Conservation (phyloP, 2,888 invertebrate genomes). For the Acanthosepion pharaonis region DNA sequence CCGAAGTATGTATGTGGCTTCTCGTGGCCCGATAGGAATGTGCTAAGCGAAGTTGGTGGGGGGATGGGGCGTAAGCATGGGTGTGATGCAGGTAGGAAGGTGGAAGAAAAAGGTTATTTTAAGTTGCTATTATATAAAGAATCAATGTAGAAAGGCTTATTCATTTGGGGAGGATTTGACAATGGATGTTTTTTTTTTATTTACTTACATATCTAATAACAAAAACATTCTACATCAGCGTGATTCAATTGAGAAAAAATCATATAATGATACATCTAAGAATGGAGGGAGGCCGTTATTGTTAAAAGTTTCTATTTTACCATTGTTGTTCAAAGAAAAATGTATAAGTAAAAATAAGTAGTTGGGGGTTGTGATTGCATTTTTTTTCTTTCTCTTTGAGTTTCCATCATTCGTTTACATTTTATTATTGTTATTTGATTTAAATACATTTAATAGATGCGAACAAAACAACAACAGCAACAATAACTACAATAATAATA, state of each 20-base stretch:
- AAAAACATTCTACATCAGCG: slow-evolving; percentile 16
- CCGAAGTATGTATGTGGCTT: background rate
- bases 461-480: background rate
- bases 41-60: background rate
- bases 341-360: background rate
- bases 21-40: background rate
- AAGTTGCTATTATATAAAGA: slow-evolving; percentile 17
- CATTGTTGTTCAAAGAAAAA: slow-evolving; percentile 2
- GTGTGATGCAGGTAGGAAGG: background rate
- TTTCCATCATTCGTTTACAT: background rate
- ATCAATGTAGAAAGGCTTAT: background rate
- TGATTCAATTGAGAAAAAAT: background rate
- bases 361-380: background rate
- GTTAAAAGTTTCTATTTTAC: slow-evolving; percentile 1
- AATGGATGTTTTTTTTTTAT: background rate
- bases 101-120: background rate
- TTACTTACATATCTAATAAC: slow-evolving; percentile 9
- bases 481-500: background rate
- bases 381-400: background rate
- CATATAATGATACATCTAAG: slow-evolving; percentile 17
- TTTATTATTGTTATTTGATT: background rate
- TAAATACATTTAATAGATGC: background rate
- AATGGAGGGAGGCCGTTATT: slow-evolving; percentile 8
- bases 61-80: background rate
- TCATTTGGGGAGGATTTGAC: slow-evolving; percentile 25